Conservation (phyloP, 2,888 invertebrate species). For the Pollenia amentaria region DNA sequence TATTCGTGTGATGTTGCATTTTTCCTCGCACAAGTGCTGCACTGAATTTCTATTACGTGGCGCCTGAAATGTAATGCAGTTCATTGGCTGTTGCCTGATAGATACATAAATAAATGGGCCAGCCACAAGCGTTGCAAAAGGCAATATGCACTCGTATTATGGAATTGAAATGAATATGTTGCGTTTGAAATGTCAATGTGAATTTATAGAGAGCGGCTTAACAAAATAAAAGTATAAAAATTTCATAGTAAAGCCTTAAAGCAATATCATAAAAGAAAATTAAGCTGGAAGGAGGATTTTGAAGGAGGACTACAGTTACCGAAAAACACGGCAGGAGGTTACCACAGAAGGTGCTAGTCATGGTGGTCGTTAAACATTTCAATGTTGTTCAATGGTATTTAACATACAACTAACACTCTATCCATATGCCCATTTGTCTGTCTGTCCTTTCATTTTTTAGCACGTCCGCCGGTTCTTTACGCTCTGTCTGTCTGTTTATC, state of each 20-base stretch:
- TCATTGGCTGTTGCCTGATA: background rate
- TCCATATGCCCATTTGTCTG: background rate
- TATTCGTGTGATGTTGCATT: background rate
- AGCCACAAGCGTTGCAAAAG: conserved; percentile 25
- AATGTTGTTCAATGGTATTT: conserved; percentile 34
- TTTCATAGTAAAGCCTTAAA: background rate
- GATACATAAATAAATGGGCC: conserved; percentile 37
- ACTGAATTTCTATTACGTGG: conserved; percentile 46
- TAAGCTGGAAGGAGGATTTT: background rate
- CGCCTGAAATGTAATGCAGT: conserved; percentile 50
- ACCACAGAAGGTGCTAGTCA: conserved; percentile 54
- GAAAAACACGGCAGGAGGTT: conserved; percentile 60
- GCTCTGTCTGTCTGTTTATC: background rate
- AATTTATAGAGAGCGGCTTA: conserved; percentile 67
- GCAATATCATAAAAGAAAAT: background rate
- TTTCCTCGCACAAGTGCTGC: background rate
- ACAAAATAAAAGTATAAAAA: conserved; percentile 28
- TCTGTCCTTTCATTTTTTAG: conserved; percentile 23
- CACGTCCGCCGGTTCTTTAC: too few relatives aligned
- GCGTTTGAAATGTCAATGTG: conserved; percentile 69
- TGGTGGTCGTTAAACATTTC: conserved; percentile 61
- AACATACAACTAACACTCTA: conserved; percentile 43
- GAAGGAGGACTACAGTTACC: conserved; percentile 25
- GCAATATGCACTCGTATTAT: background rate
- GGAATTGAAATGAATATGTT: conserved; percentile 67